phyloP scores from a whole-genome alignment of 2,113 vertebrate species.

The Hiodon tergisus region DNA sequence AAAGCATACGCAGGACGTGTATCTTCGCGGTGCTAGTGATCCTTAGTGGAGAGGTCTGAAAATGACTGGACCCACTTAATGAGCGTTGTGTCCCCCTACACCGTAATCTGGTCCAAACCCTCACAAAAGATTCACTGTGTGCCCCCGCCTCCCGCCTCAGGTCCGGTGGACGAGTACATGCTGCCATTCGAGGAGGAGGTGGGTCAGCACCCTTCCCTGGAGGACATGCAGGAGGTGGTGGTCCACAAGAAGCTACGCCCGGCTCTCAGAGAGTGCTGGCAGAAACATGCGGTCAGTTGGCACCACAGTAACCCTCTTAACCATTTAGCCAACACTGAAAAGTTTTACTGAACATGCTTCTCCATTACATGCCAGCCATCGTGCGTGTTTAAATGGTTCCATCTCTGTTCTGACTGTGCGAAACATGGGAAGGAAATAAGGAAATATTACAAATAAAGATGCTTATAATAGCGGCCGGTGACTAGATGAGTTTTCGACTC shows the following conservation, averaged over 20 bases:
- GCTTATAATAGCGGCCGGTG: no score
- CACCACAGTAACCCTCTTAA: background rate
- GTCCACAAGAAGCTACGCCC: conserved; percentile 98
- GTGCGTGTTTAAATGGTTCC: no score
- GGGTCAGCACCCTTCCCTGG: conserved; percentile 94
- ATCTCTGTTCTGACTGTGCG: no score
- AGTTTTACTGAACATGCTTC: no score
- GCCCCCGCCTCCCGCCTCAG: conserved; percentile 44
- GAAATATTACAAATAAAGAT: no score
- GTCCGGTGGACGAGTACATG: conserved; percentile 94
- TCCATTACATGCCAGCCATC: no score
- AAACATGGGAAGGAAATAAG: no score
- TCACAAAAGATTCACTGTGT: background rate
- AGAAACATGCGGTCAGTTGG: conserved; percentile 87
- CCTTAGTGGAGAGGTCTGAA: background rate
- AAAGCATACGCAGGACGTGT: no score
- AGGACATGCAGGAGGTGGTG: conserved; percentile 98
- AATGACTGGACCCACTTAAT: background rate
- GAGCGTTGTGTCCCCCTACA: background rate
- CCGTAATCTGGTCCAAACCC: no score
- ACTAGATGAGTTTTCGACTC: no score
- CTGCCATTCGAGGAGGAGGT: conserved; percentile 96
- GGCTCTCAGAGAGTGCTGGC: conserved; percentile 89
- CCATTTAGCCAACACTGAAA: no score
- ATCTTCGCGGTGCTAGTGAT: no score